These are phyloP conservation scores for Parapristionchus giblindavisi DNA, from an alignment of 2,888 invertebrate genomes.

Conservation along the genomic window DNA sequence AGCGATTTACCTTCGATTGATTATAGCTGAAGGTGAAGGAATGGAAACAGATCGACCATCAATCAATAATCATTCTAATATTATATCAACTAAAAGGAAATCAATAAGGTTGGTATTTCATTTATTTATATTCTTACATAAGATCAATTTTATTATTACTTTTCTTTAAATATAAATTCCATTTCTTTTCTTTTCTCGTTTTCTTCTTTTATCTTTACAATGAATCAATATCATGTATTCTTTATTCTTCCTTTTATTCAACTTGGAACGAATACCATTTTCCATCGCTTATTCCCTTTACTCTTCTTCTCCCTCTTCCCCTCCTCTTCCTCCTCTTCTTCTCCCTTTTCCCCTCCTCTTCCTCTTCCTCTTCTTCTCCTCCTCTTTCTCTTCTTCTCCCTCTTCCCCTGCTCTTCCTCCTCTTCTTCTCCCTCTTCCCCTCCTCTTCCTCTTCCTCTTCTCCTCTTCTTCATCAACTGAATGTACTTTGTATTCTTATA, in stretches of 20 bases:
- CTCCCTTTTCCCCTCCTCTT: constrained; percentile 5
- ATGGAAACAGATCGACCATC: too few relatives aligned
- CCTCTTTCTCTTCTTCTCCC: not conserved
- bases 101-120: not conserved
- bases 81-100: not conserved
- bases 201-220: not conserved
- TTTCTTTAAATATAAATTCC: not conserved
- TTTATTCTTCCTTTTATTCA: constrained; percentile 1
- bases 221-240: not conserved
- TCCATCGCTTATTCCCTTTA: not conserved
- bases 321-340: not conserved
- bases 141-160: not conserved
- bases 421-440: not conserved
- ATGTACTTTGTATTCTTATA: not conserved
- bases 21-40: too few relatives aligned
- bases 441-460: constrained; percentile 1
- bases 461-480: not conserved
- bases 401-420: constrained; percentile 9
- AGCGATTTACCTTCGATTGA: too few relatives aligned
- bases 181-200: not conserved
- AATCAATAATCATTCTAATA: too few relatives aligned
- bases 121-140: not conserved
- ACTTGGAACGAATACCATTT: not conserved
- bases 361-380: not conserved
- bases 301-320: constrained; percentile 6